phyloP scores from a whole-genome alignment of 2,113 vertebrate species.

The Cochlearius cochlearius region DNA sequence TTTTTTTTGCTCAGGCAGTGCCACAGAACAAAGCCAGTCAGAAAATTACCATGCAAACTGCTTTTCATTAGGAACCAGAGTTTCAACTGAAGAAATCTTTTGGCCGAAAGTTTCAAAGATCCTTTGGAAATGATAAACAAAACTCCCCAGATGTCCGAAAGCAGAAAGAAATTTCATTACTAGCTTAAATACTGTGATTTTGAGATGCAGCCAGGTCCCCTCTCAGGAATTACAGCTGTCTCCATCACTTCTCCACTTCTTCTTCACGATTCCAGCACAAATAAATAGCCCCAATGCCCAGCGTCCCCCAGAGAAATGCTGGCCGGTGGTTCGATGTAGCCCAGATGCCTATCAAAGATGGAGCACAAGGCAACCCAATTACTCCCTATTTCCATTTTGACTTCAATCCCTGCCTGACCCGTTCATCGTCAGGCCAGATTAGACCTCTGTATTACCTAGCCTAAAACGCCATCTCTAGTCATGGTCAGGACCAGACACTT shows the following conservation, averaged over 20 bases:
- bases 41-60: neutral
- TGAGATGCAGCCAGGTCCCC: neutral
- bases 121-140: neutral
- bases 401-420: neutral
- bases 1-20: neutral
- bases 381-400: neutral
- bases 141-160: neutral
- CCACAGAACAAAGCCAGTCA: neutral
- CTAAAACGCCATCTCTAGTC: neutral
- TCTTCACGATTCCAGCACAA: neutral
- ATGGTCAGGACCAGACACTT: neutral
- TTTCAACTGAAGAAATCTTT: neutral
- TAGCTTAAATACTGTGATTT: neutral
- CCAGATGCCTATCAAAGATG: fast-evolving
- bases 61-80: neutral
- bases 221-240: neutral
- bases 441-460: too few relatives aligned
- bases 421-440: neutral
- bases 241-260: neutral
- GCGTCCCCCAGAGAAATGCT: neutral
- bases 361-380: neutral
- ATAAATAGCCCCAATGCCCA: neutral
- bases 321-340: neutral
- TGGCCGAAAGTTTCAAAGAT: neutral
- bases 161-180: neutral